Conservation (phyloP, 2,797 vertebrate species). For the Nothura maculosa region DNA sequence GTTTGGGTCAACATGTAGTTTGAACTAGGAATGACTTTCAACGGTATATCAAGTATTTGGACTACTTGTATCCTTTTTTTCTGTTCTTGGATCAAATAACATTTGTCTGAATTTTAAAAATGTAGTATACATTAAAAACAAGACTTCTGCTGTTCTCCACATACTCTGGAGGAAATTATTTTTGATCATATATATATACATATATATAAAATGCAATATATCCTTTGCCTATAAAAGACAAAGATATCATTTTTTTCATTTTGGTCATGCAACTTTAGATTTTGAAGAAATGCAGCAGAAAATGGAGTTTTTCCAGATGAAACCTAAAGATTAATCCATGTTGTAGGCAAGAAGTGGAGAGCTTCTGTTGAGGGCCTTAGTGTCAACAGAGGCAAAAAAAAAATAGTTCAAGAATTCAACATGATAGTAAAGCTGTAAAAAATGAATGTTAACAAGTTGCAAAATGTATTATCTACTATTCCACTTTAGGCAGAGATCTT, state of each 20-base stretch:
- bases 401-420: neutral
- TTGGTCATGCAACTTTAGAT: neutral
- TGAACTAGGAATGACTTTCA: neutral
- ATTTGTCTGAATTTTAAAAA: neutral
- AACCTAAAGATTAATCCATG: neutral
- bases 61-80: neutral
- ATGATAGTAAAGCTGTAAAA: neutral
- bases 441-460: neutral
- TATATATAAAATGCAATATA: neutral
- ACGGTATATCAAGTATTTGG: neutral
- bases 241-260: accelerated
- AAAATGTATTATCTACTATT: neutral
- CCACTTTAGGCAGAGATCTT: neutral
- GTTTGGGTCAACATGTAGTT: neutral
- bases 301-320: neutral
- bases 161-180: neutral
- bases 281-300: neutral
- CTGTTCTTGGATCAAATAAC: neutral
- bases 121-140: neutral
- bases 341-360: neutral
- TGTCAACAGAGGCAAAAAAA: neutral
- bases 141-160: neutral
- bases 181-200: neutral
- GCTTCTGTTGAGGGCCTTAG: neutral
- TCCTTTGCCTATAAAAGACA: neutral